Evolutionary conservation across 1,140 invertebrate species (phyloP).

Genomic region (Phenacoccus solenopsis): DNA sequence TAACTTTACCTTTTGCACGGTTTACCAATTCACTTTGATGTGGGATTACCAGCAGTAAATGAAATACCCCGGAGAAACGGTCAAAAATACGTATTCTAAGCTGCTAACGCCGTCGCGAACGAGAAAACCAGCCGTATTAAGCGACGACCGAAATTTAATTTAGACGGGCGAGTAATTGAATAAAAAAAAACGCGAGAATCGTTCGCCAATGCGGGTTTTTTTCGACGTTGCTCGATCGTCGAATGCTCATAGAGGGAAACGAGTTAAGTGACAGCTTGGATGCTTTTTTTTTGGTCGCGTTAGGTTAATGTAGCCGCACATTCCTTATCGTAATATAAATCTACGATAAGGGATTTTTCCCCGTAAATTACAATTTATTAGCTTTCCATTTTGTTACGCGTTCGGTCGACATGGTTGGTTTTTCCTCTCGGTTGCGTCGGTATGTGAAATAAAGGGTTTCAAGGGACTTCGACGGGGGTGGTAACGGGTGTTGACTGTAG

Average conservation of each 20-base stretch:
- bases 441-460: too few relatives aligned
- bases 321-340: background rate
- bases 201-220: background rate
- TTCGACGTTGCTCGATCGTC: background rate
- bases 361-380: background rate
- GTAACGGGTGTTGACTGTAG: too few relatives aligned
- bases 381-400: background rate
- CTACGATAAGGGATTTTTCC: background rate
- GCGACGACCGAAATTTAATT: background rate
- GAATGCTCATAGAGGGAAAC: background rate
- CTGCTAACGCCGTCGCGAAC: too few relatives aligned
- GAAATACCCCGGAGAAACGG: too few relatives aligned
- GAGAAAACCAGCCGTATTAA: background rate
- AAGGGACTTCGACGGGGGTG: too few relatives aligned
- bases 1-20: too few relatives aligned
- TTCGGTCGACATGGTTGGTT: too few relatives aligned
- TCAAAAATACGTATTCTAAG: too few relatives aligned
- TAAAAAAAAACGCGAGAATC: background rate
- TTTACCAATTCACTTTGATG: too few relatives aligned
- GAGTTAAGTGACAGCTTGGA: background rate
- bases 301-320: background rate
- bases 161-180: background rate
- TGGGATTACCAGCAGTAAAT: too few relatives aligned
- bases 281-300: background rate
- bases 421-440: too few relatives aligned